Evolutionary conservation across 2,888 invertebrate genomes (phyloP), one percentile per base, ranked within the genome.

Genomic region (Lomographa bimaculata): DNA sequence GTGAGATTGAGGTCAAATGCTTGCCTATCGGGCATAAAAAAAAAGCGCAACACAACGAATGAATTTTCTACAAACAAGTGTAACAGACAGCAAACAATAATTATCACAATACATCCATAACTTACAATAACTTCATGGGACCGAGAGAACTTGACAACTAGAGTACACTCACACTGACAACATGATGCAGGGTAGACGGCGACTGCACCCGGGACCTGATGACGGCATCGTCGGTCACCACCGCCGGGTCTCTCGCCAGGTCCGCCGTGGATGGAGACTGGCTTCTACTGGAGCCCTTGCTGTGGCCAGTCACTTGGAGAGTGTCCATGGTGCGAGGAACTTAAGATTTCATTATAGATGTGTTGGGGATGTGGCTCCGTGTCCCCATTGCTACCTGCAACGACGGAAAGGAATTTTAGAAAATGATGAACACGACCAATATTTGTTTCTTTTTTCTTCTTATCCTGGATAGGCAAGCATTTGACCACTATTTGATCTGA

Each of bases 261-360:
- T 91, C 89, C n/a, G 76, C 74, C 1, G 83, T 71, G 4, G 85
- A 83, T 41, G 92, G 92, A 18, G 92, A 92, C 60, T 92, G 90
- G 63, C 92, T 92, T 39, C 92, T 75, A 56, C 92, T 92, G 21
- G 92, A 91, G 24, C 90, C 90, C 74, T 92, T 92, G 58, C 85
- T 87, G 71, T 90, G 91, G 32, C 77, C 86, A 52, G 74, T 62
- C 44, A 87, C 84, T 54, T 89, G 86, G 47, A 89, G 60, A 29
- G 83, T 82, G 63, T 89, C 87, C 87, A 87, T 86, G 50, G 52
- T 61, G 48, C 36, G 40, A 42, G 43, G 35, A 24, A 40, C 29
- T 46, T 33, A 52, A n/a, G 37, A 38, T 14, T 41, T 36, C 32
- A 40, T 39, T 40, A 33, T 50, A 34, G 19, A 34, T 8, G 21